Conservation (phyloP, 2,888 invertebrate genomes). For the Yponomeuta malinellus region DNA sequence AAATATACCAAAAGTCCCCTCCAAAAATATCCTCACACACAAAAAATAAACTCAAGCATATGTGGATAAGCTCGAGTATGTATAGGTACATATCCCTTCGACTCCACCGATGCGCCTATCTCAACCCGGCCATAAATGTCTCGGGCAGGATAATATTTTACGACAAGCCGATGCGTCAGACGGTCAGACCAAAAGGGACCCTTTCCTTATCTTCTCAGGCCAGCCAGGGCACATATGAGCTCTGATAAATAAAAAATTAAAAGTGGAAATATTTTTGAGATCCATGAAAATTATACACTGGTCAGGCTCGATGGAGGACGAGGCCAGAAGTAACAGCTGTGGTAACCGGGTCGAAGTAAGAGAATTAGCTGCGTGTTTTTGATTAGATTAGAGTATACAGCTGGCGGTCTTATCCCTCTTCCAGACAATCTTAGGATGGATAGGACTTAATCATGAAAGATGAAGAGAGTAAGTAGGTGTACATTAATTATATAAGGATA, state of each 20-base stretch:
- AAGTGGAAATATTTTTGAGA: constrained; percentile 28
- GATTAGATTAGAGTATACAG: too few species aligned
- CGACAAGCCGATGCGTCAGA: constrained; percentile 46
- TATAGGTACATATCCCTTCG: constrained; percentile 18
- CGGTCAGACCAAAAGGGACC: constrained; percentile 38
- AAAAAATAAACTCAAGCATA: background rate
- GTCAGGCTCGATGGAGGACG: too few species aligned
- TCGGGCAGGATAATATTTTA: constrained; percentile 70
- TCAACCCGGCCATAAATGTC: constrained; percentile 67
- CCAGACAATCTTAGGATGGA: too few species aligned
- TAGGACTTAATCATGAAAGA: too few species aligned
- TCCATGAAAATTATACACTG: constrained; percentile 59
- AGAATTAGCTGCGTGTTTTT: too few species aligned
- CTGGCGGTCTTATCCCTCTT: too few species aligned
- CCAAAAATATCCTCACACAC: background rate
- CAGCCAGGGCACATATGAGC: constrained; percentile 54
- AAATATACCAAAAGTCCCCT: background rate
- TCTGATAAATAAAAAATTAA: constrained; percentile 55
- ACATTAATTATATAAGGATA: too few species aligned
- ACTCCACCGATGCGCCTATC: constrained; percentile 59
- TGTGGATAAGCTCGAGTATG: background rate
- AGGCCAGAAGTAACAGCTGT: too few species aligned
- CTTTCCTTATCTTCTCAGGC: constrained; percentile 50
- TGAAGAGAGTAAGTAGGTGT: too few species aligned
- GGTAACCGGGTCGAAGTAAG: too few species aligned